These are phyloP conservation scores for Ptychoptera contaminata DNA, from an alignment of 2,888 invertebrate genomes.

Conservation along the genomic window DNA sequence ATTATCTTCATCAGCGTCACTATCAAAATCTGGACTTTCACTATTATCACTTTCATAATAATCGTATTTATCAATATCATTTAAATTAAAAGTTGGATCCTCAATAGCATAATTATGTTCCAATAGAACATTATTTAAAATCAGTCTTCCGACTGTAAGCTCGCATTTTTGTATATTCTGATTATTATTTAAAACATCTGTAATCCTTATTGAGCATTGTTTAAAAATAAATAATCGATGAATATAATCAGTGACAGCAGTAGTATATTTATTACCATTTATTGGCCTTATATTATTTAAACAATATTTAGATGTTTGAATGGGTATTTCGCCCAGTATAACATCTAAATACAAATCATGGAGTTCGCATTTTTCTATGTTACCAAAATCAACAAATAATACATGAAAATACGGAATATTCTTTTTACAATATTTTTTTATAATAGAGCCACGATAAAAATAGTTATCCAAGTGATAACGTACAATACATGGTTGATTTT, in stretches of 20 bases:
- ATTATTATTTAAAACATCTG: constrained; percentile 19
- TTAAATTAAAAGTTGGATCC: not conserved
- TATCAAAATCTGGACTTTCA: constrained; percentile 15
- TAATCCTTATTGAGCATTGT: constrained; percentile 34
- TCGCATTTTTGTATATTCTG: constrained; percentile 25
- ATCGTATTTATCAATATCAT: not conserved
- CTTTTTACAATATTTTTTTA: constrained; percentile 29
- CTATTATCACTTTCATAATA: constrained; percentile 6
- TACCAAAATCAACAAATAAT: constrained; percentile 71
- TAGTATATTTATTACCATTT: constrained; percentile 30
- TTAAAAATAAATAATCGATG: constrained; percentile 42
- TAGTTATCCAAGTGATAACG: constrained; percentile 44
- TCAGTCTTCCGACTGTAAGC: constrained; percentile 29
- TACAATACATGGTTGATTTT: constrained; percentile 53
- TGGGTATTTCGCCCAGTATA: constrained; percentile 46
- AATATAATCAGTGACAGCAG: constrained; percentile 40
- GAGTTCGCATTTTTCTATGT: constrained; percentile 45
- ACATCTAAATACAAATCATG: constrained; percentile 43
- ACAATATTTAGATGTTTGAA: constrained; percentile 44
- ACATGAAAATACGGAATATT: constrained; percentile 31
- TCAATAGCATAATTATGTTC: not conserved
- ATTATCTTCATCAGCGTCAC: constrained; percentile 31
- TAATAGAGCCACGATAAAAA: constrained; percentile 55
- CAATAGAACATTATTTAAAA: constrained; percentile 34
- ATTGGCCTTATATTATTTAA: constrained; percentile 38